These are phyloP conservation scores for Chironomus striatipennis DNA, from an alignment of 1,140 invertebrate species.

Conservation along the genomic window DNA sequence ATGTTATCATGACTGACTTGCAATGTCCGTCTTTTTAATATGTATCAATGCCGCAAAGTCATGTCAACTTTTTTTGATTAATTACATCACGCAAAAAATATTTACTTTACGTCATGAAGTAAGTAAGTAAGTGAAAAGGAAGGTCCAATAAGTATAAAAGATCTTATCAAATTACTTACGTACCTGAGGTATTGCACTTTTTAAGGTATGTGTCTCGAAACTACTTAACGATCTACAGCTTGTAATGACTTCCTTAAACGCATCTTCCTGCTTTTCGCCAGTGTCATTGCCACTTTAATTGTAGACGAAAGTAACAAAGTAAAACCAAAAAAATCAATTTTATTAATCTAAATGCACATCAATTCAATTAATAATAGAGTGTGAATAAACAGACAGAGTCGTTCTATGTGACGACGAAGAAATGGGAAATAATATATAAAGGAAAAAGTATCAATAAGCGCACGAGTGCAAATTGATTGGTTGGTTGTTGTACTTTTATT, in stretches of 20 bases:
- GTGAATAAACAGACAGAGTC: not conserved
- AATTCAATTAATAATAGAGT: not conserved
- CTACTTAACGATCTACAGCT: conserved; percentile 37
- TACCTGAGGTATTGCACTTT: conserved; percentile 37
- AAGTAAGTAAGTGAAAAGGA: no score
- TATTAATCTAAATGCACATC: not conserved
- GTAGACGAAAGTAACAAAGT: not conserved
- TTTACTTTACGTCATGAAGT: no score
- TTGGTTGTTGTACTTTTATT: no score
- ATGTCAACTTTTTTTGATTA: not conserved
- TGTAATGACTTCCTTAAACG: conserved; percentile 38
- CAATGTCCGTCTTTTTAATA: not conserved
- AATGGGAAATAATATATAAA: not conserved
- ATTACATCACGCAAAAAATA: not conserved
- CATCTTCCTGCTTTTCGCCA: conserved; percentile 34
- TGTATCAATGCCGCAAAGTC: not conserved
- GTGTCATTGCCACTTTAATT: not conserved
- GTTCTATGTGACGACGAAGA: not conserved
- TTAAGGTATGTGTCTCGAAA: conserved; percentile 35
- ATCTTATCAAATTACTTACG: conserved; percentile 24
- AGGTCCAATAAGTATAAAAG: not conserved
- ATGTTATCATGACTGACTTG: not conserved
- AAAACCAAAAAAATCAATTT: not conserved
- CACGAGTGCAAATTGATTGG: not conserved
- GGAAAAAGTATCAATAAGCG: not conserved